phyloP scores from a whole-genome alignment of 2,113 vertebrate species.

The Triplophysa rosa region DNA sequence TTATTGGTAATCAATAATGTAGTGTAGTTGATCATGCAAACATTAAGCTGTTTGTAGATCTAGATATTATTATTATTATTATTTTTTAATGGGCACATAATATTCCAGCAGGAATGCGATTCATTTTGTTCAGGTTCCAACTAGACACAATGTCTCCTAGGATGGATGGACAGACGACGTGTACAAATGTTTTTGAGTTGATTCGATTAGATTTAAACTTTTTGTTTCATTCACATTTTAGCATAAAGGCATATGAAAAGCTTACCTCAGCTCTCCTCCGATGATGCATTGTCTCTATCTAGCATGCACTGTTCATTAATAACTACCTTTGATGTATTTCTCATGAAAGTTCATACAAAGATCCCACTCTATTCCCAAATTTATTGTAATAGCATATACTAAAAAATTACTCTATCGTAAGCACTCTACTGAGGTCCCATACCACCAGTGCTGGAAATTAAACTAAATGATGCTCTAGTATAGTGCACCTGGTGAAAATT shows the following conservation, averaged over 20 bases:
- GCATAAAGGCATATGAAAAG: no score
- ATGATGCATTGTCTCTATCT: background rate
- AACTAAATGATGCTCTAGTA: background rate
- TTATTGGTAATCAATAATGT: background rate
- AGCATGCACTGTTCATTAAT: background rate
- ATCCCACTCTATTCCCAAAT: background rate
- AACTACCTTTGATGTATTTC: background rate
- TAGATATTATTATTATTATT: background rate
- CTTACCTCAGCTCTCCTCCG: no score
- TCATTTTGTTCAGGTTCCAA: background rate
- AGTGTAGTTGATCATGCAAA: background rate
- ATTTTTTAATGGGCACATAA: background rate
- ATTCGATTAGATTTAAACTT: no score
- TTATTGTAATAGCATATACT: no score
- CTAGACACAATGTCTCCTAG: background rate
- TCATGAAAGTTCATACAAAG: background rate
- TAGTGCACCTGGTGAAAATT: constrained; percentile 3
- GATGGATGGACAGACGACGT: no score
- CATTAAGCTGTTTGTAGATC: background rate
- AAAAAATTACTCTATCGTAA: background rate
- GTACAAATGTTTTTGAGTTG: no score
- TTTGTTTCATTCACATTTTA: no score
- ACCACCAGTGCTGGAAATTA: background rate
- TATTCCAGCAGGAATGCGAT: background rate
- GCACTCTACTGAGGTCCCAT: background rate